Conservation (phyloP, 2,888 invertebrate genomes). For the Junonia oenone region DNA sequence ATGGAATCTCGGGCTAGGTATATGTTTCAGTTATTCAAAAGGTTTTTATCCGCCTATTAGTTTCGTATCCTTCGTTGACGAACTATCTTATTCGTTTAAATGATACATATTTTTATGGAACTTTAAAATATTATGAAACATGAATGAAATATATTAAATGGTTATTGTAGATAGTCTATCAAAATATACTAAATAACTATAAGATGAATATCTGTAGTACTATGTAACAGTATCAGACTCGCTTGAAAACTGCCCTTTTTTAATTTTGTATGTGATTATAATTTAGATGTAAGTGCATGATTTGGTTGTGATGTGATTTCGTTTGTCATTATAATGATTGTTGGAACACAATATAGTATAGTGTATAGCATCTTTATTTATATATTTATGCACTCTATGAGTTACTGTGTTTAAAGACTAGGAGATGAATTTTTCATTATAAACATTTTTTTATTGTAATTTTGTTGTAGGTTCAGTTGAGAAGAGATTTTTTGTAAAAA, state of each 20-base stretch:
- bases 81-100: not conserved
- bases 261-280: not conserved
- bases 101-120: not conserved
- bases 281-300: not conserved
- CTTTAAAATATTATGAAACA: not conserved
- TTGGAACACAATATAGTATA: not conserved
- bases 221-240: not conserved
- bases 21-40: too few relatives aligned
- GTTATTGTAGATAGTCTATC: constrained; percentile 1
- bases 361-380: too few relatives aligned
- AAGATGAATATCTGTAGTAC: not conserved
- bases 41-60: too few relatives aligned
- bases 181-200: not conserved
- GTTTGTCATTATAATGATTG: not conserved
- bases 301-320: not conserved
- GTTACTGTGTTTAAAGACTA: too few relatives aligned
- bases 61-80: too few relatives aligned
- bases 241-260: constrained; percentile 1
- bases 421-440: too few relatives aligned
- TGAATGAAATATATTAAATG: not conserved
- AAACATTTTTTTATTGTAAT: too few relatives aligned
- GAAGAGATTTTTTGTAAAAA: too few relatives aligned
- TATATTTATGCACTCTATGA: too few relatives aligned
- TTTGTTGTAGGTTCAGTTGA: too few relatives aligned
- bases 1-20: too few relatives aligned